Percentiles rank a stretch among this genome's conserved stretches.
Conservation (phyloP, 2,797 vertebrate genomes). For the Phyllotis vaccarum region DNA sequence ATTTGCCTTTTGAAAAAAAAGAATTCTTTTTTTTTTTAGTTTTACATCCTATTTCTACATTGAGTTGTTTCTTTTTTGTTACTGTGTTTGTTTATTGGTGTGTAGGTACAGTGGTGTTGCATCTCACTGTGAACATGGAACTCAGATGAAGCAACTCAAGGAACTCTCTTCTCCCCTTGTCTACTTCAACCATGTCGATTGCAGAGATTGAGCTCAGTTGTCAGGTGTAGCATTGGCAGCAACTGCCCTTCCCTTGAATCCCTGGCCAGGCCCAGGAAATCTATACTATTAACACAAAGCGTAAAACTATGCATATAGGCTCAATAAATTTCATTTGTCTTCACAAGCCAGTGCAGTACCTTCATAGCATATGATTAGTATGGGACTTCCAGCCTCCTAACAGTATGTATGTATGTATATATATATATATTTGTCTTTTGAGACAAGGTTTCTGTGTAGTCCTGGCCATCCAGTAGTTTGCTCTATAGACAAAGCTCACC, state of each 20-base stretch:
- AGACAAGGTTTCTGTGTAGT: too few species aligned
- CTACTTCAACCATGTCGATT: too few species aligned
- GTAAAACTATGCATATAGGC: background rate
- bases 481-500: too few species aligned
- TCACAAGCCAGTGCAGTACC: background rate
- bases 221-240: background rate
- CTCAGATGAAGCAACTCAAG: background rate
- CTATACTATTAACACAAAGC: slow-evolving; percentile 9
- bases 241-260: background rate
- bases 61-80: background rate
- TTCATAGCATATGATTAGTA: slow-evolving; percentile 7
- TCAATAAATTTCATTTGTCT: slow-evolving; percentile 45
- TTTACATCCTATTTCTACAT: background rate
- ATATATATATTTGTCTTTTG: too few species aligned
- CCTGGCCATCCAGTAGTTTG: too few species aligned
- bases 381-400: background rate
- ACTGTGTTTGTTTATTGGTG: background rate
- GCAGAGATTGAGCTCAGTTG: background rate
- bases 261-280: background rate
- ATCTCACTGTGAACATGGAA: background rate
- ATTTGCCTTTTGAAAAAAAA: too few species aligned
- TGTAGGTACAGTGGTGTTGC: background rate
- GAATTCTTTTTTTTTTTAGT: background rate
- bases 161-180: too few species aligned
- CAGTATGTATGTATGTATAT: too few species aligned